Base-by-base conservation (phyloP, 2,113 vertebrate species). In the Cyprinus carpio region DNA sequence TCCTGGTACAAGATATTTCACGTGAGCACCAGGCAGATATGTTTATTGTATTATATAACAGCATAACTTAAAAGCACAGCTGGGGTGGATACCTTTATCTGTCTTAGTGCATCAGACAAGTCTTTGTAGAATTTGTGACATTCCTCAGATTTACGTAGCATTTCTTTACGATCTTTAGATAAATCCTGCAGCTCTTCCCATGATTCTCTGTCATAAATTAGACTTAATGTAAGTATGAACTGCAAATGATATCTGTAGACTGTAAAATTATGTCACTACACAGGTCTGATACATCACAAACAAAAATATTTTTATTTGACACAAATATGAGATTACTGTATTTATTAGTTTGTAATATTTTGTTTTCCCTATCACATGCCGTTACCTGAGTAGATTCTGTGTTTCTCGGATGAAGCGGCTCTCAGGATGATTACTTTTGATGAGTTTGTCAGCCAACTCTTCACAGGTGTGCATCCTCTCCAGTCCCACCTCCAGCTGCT, bases 161-260 rank as follows among this genome's bases (percentile, higher is more conserved):
- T 87, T 67, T 88, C 88, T 71, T 95, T 92, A 77, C 88, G 93
- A 82, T 92, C 89, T 51, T 90, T 92, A 65, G 94, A 93, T 65
- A 93, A 85, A 78, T 87, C 88, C 86, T 93, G 91, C 83, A 99
- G 84, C n/a, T 96, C 94, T 4, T 94, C 93, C 97, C 97, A 97
- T 85, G 92, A 92, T 60, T 93, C 91, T 86, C 97, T 99, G 82
- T 1, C 72, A 64, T 67, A 84, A 27, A 84, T 18, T 40, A 71
- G 34, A 71, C 34, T 37, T 37, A 20, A 71, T 23, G 18, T 69
- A 60, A 6, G 2, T 51, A n/a, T 23, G 25, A 65, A 25, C 6
- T 80, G 20, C 31, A 60, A 49, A 65, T 67, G 0, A 16, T 40
- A 62, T 40, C 6, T 51, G 31, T 69, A 80, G 34, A 18, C 15